Base-by-base conservation (phyloP, 2,888 invertebrate genomes). In the Conistra vaccinii region DNA sequence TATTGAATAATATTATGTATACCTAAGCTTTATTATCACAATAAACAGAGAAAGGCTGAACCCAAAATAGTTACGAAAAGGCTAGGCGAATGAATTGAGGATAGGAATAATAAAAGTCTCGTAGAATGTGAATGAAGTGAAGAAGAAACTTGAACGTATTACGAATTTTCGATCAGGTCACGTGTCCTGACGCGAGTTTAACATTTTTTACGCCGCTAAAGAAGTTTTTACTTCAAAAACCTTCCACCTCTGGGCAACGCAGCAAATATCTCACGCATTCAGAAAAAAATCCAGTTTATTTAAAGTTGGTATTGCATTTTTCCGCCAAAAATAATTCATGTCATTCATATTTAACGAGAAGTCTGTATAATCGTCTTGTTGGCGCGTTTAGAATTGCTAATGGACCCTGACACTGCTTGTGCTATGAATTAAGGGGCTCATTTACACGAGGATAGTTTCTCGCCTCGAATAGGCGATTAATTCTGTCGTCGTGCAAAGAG, bases 271-370 rank as follows among this genome's bases (percentile, higher is more conserved):
- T 57, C 12, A 29, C 26, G 70, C 66, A 42, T 68, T 53, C 39
- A 73, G 42, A 71, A 71, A 73, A 67, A 67, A 17, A 61, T 3
- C 7, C 20, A n/a, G 66, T 71, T 76, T 77, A 71, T 72, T 60
- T 39, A 61, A 70, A 63, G 53, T 61, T 74, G 68, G 32, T 62
- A 76, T 75, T 88, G 81, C 86, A 83, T 85, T 83, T 87, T 87
- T 79, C 77, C 62, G 45, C 55, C 23, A 75, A 83, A 79, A 85
- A 82, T 80, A 81, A 87, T 87, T 87, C 80, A 88, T 78, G 60
- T 58, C 73, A 86, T 88, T 86, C 85, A 82, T 80, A 85, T 86
- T 85, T 85, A 81, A 84, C 81, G 60, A 78, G 80, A 84, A 77
- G 84, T 85, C 78, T 78, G 80, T 78, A 72, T 83, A 84, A 83